Percentiles rank a stretch among this genome's conserved stretches.
phyloP scores from a whole-genome alignment of 2,888 invertebrate species.

The Tipula unca region DNA sequence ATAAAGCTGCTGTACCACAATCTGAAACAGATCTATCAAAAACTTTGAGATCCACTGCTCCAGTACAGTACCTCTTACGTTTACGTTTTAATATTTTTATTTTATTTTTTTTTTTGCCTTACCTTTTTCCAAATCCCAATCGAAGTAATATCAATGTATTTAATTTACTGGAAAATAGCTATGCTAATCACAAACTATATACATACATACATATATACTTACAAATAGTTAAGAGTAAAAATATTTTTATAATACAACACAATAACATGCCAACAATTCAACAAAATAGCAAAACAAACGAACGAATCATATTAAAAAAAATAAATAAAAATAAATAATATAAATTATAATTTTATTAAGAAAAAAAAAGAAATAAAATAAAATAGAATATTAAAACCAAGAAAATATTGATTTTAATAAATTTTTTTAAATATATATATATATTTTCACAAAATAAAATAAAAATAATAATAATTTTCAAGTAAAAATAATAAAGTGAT shows the following conservation, averaged over 20 bases:
- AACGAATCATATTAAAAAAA: not conserved
- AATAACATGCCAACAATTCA: not conserved
- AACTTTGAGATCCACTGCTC: no score
- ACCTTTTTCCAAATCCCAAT: no score
- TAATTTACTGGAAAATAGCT: no score
- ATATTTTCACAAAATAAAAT: not conserved
- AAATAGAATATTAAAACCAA: not conserved
- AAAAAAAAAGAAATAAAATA: not conserved
- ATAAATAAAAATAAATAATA: not conserved
- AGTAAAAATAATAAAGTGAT: not conserved
- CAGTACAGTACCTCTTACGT: no score
- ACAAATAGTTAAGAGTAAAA: not conserved
- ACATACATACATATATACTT: not conserved
- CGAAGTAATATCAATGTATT: no score
- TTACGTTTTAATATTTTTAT: no score
- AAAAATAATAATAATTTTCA: not conserved
- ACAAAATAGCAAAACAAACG: not conserved
- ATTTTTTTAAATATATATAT: not conserved
- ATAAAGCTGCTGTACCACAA: no score
- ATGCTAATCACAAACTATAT: no score
- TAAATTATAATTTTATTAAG: not conserved
- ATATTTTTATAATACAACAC: not conserved
- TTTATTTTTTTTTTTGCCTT: no score
- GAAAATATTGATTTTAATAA: not conserved
- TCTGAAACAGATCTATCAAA: no score